Percentiles rank a stretch among this genome's conserved stretches.
Evolutionary conservation across 2,113 vertebrate species (phyloP).

Genomic region (Geococcyx californianus): DNA sequence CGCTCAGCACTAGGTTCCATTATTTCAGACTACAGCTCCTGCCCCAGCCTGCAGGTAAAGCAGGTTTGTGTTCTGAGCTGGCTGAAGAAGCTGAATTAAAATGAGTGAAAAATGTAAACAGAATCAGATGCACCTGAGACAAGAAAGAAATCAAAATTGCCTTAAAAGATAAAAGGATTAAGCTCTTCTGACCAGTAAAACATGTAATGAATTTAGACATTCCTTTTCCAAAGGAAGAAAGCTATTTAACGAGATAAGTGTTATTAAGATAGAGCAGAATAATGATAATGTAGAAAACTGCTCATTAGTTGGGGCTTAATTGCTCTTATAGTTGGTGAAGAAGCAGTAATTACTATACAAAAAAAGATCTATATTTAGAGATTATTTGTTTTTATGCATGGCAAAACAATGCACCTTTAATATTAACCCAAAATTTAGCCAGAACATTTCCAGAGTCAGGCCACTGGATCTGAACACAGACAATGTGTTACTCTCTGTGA

Average conservation of each 20-base stretch:
- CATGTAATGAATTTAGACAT: neutral
- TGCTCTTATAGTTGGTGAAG: constrained; percentile 33
- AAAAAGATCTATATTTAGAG: constrained; percentile 16
- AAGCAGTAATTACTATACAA: constrained; percentile 54
- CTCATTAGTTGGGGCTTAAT: constrained; percentile 66
- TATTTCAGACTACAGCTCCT: neutral
- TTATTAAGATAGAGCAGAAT: constrained; percentile 47
- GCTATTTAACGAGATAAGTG: constrained; percentile 14
- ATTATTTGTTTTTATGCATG: constrained; percentile 13
- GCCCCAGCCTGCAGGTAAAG: neutral
- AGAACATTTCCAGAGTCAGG: neutral
- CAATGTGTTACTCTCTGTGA: neutral
- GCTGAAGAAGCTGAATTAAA: neutral
- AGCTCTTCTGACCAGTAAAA: constrained; percentile 15
- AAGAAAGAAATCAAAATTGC: neutral
- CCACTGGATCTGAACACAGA: constrained; percentile 4
- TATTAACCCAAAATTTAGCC: constrained; percentile 19
- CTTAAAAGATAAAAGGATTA: constrained; percentile 22
- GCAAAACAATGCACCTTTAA: neutral
- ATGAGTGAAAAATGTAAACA: neutral
- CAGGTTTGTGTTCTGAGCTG: neutral
- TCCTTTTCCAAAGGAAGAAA: constrained; percentile 14
- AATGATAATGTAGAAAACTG: constrained; percentile 31
- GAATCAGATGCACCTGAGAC: constrained; percentile 7
- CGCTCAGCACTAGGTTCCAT: neutral